Base-by-base conservation (phyloP, 2,797 vertebrate genomes). In the Tragelaphus eurycerus region DNA sequence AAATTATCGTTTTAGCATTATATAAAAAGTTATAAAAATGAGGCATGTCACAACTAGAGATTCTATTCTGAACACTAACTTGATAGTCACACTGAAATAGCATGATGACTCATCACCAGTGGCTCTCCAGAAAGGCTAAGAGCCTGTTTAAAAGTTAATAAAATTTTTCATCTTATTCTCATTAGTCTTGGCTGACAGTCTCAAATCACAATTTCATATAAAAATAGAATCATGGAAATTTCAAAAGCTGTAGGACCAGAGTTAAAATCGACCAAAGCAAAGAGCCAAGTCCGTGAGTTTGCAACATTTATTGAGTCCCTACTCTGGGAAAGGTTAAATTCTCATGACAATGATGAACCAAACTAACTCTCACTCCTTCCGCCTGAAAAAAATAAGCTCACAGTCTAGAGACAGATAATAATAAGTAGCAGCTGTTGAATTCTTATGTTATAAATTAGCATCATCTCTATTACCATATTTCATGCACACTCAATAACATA, bases 91-190 rank as follows among this genome's bases (percentile, higher is more conserved):
- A 34, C 90, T 96, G 92, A 98, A 98, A 97, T 60, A 0, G 9
- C 84, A 55, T 0, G 59, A 93, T 98, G 98, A 98, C 86, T 98
- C 98, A 97, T 0, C 0, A 84, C 17, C 85, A 55, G 48, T 89
- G 93, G 23, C 88, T 95, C 93, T 96, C 92, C 90, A 98, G 95
- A 98, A 94, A 96, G 38, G 1, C 89, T n/a, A 10, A 43, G 59
- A 93, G 54, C 25, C 95, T 96, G 46, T 95, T 97, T 97, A 97
- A 98, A 98, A 98, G 92, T 97, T 98, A 97, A 96, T 97, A 86
- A 48, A 79, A 87, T 94, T 96, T 97, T 96, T 87, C 88, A 81
- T 88, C 52, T 94, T 89, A 96, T 96, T 98, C 96, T 97, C 92
- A 93, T 97, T 97, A 98, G 89, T 86, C 64, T 96, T 97, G 93